phyloP scores from a whole-genome alignment of 2,113 vertebrate genomes.

The Eclectus roratus region DNA sequence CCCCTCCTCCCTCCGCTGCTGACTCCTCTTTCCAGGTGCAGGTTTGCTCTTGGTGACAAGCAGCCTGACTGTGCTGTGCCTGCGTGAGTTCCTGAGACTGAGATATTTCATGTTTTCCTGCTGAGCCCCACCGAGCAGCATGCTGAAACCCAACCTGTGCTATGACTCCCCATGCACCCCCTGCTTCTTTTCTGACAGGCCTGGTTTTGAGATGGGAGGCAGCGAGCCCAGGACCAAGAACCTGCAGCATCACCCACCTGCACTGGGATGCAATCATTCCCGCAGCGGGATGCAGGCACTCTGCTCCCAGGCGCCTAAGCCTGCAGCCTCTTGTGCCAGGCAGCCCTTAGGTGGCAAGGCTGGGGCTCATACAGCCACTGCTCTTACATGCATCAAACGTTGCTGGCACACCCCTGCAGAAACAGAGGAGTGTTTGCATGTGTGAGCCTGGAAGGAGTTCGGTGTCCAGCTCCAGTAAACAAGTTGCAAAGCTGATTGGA shows the following conservation, averaged over 20 bases:
- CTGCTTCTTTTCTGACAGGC: slow-evolving; percentile 20
- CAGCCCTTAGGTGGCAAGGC: not conserved
- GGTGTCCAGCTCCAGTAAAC: not conserved
- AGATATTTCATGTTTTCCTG: slow-evolving; percentile 69
- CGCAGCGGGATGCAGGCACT: not conserved
- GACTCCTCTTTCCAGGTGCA: not conserved
- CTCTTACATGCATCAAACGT: not conserved
- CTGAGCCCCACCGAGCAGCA: slow-evolving; percentile 33
- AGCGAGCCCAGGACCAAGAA: not conserved
- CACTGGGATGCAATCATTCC: fast-evolving
- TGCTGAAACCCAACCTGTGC: slow-evolving; percentile 13
- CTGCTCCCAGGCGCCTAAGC: fast-evolving
- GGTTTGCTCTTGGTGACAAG: not conserved
- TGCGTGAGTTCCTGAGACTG: slow-evolving; percentile 69
- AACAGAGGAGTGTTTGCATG: not conserved
- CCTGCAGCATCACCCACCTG: not conserved
- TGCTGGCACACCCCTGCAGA: not conserved
- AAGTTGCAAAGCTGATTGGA: not conserved
- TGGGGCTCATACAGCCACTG: not conserved
- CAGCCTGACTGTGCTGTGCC: not conserved
- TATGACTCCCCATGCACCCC: not conserved
- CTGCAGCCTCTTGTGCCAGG: not conserved
- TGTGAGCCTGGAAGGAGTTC: not conserved
- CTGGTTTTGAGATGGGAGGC: not conserved
- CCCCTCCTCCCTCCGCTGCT: not conserved